Evolutionary conservation across 92 coral and sea anemone species (phyloP).

Genomic region (Siderastrea siderea): DNA sequence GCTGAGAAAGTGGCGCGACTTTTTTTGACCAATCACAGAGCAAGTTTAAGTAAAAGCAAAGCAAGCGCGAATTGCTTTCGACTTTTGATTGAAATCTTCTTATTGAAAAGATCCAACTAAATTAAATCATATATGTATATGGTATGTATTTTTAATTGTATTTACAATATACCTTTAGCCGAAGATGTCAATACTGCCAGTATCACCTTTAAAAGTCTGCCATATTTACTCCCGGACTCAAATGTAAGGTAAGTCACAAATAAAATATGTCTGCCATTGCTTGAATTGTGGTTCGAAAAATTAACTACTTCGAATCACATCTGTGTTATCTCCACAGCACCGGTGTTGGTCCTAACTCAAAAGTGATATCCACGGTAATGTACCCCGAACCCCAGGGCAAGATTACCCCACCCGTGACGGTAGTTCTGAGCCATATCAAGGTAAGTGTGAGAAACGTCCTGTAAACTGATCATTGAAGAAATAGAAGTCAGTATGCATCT

Average conservation of each 20-base stretch:
- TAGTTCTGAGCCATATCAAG: slow-evolving; percentile 95
- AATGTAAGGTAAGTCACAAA: slow-evolving; percentile 72
- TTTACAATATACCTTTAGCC: background rate
- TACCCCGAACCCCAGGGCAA: slow-evolving; percentile 90
- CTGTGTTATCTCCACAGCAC: slow-evolving; percentile 47
- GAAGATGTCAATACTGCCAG: slow-evolving; percentile 91
- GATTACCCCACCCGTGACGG: slow-evolving; percentile 93
- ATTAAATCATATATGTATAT: too few species aligned
- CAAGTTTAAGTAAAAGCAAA: too few species aligned
- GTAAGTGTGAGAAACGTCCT: slow-evolving; percentile 36
- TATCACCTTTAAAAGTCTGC: slow-evolving; percentile 91
- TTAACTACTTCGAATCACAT: too few species aligned
- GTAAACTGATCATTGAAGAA: background rate
- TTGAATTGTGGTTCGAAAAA: background rate
- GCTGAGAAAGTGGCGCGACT: too few species aligned
- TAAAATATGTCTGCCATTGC: background rate
- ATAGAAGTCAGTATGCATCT: background rate
- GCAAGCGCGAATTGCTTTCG: too few species aligned
- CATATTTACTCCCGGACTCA: slow-evolving; percentile 86
- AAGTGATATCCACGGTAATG: slow-evolving; percentile 86
- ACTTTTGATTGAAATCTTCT: too few species aligned
- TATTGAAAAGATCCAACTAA: too few species aligned
- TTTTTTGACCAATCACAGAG: too few species aligned
- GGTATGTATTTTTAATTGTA: background rate
- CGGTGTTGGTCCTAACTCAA: slow-evolving; percentile 96